These are phyloP conservation scores for Serranus cabrilla DNA, from an alignment of 2,797 vertebrate genomes.

Conservation along the genomic window DNA sequence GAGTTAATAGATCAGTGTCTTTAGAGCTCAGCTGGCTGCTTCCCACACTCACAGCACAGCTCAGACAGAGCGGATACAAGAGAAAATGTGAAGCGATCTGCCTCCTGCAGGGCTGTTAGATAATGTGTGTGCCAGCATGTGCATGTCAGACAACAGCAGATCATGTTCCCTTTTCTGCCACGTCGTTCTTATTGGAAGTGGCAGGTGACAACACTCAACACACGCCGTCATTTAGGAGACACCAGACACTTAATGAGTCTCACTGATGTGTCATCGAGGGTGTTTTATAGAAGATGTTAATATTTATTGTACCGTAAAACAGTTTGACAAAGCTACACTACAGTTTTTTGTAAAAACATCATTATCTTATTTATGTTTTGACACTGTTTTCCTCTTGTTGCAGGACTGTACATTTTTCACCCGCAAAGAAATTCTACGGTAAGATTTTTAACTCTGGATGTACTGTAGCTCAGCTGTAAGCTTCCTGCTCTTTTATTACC, in stretches of 20 bases:
- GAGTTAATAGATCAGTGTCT: background rate
- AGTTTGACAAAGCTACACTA: background rate
- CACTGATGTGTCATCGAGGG: constrained; percentile 34
- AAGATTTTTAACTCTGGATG: constrained; percentile 59
- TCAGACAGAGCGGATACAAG: constrained; percentile 47
- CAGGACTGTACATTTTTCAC: constrained; percentile 99
- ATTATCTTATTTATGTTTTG: constrained; percentile 2
- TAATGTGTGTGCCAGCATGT: constrained; percentile 50
- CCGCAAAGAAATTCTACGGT: constrained; percentile 98
- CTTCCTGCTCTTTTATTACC: background rate
- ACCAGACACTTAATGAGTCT: constrained; percentile 56
- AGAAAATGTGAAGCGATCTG: constrained; percentile 38
- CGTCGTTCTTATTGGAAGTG: constrained; percentile 42
- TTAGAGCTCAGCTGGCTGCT: constrained; percentile 37
- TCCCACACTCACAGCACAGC: constrained; percentile 46
- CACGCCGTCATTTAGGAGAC: constrained; percentile 63
- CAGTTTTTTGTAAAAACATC: background rate
- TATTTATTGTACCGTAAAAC: background rate
- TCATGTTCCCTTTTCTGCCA: constrained; percentile 64
- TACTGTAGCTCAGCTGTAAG: background rate
- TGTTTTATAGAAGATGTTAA: background rate
- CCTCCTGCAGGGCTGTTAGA: constrained; percentile 35
- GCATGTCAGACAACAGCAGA: constrained; percentile 65
- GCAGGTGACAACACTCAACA: constrained; percentile 58
- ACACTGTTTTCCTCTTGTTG: constrained; percentile 53